Percentiles rank a stretch among this genome's conserved stretches.
phyloP scores from a whole-genome alignment of 2,888 invertebrate species.

The Chesias legatella region DNA sequence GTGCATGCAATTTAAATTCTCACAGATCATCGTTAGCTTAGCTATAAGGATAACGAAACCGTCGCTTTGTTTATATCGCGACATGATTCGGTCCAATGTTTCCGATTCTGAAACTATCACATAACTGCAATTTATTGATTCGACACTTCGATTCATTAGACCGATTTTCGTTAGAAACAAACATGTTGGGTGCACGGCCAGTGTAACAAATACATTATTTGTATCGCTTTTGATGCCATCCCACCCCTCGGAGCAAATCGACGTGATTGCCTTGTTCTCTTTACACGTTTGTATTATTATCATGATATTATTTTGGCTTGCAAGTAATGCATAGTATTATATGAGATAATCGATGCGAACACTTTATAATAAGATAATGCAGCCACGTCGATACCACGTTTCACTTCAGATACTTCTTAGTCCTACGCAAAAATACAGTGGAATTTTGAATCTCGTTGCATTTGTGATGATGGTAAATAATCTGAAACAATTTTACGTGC shows the following conservation, averaged over 20 bases:
- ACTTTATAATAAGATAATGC: slow-evolving; percentile 4
- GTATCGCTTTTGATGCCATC: slow-evolving; percentile 36
- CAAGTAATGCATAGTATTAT: too few species aligned
- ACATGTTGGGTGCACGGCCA: slow-evolving; percentile 65
- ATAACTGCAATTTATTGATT: not conserved
- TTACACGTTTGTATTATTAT: not conserved
- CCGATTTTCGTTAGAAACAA: slow-evolving; percentile 35
- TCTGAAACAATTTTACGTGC: too few species aligned
- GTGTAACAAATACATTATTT: slow-evolving; percentile 47
- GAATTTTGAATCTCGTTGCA: too few species aligned
- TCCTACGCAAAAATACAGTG: not conserved
- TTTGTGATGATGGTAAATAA: too few species aligned
- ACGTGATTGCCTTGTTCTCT: slow-evolving; percentile 10
- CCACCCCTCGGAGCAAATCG: slow-evolving; percentile 17
- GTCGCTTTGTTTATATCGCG: slow-evolving; percentile 58
- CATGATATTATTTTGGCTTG: not conserved
- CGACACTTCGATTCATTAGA: slow-evolving; percentile 36
- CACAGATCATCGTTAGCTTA: slow-evolving; percentile 70
- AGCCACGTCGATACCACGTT: slow-evolving; percentile 8
- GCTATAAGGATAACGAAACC: slow-evolving; percentile 58
- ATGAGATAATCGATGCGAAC: not conserved
- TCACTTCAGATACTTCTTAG: slow-evolving; percentile 1
- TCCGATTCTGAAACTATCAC: slow-evolving; percentile 25
- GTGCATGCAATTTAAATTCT: slow-evolving; percentile 75
- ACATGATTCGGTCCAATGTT: slow-evolving; percentile 40